Evolutionary conservation across 2,797 vertebrate species (phyloP).

Genomic region (Leontopithecus rosalia): DNA sequence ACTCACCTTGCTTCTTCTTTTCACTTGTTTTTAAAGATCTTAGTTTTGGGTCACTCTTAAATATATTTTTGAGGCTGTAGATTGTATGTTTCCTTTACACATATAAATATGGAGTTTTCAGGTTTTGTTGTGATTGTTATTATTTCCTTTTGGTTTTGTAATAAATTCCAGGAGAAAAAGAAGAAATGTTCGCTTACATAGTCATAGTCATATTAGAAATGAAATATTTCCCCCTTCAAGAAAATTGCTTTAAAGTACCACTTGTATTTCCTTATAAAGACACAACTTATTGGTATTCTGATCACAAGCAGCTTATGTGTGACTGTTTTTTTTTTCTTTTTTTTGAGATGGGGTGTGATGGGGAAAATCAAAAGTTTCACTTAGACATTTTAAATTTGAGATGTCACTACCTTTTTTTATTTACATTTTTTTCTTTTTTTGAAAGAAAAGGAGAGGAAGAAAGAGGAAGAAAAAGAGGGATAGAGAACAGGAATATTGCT

Average conservation of each 20-base stretch:
- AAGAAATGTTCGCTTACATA: not conserved
- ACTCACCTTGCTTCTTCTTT: not conserved
- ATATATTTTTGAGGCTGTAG: not conserved
- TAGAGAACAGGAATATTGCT: too few relatives aligned
- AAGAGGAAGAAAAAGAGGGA: too few relatives aligned
- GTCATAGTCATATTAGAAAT: not conserved
- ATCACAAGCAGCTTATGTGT: not conserved
- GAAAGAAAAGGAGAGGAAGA: too few relatives aligned
- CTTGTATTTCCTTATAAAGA: not conserved
- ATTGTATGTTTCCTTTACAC: not conserved
- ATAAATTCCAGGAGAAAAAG: not conserved
- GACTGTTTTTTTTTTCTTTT: too few relatives aligned
- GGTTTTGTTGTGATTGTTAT: not conserved
- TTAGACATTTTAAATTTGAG: too few relatives aligned
- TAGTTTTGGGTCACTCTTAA: not conserved
- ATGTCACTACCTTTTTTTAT: too few relatives aligned
- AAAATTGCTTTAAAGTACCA: not conserved
- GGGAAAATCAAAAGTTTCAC: too few relatives aligned
- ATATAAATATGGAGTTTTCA: not conserved
- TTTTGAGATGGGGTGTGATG: too few relatives aligned
- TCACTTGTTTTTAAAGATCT: not conserved
- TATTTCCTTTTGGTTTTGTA: not conserved
- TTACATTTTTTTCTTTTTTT: too few relatives aligned
- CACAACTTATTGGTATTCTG: not conserved
- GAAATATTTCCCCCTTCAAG: not conserved